Base-by-base conservation (phyloP, 2,797 vertebrate species). In the Gobio occitaniae region DNA sequence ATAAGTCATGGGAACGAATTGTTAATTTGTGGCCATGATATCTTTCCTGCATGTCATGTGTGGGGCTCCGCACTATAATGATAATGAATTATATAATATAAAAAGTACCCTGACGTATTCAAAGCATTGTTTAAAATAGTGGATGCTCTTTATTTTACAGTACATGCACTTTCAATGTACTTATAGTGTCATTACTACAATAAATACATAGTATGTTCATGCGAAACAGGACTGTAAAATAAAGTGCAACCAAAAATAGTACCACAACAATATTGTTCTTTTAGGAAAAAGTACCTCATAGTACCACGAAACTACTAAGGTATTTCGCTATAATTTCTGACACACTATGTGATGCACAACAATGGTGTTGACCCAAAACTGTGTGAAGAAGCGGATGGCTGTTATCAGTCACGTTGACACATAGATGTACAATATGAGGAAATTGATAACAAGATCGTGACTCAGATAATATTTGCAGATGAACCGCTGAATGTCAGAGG, bases 401-500 rank as follows among this genome's bases (percentile, higher is more conserved):
- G 29, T 56, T 7, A 81, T 81, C 32, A 11, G 2, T 44, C 36
- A 81, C 2, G 10, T 2, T 32, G 6, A 61, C 25, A 72, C 25
- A 63, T 0, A n/a, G 56, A 50, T 32, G 38, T 71, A 8, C 48
- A 72, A 50, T 25, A 74, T 74, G 29, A 63, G 70, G 80, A 81
- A 81, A 81, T 2, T 74, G 56, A 82, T 70, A 74, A 21, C 10
- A 61, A 63, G 56, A 82, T 74, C 1, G 1, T 17, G 41, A 50
- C 44, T 65, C 44, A 36, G 25, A 81, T 82, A 63, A 63, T 32
- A 50, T n/a, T 32, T 72, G 52, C 11, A 15, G n/a, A 10, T 41
- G 2, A 81, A 56, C 11, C 9, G 4, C 56, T 61, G 41, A 72
- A n/a, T 82, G 17, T 50, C 54, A 74, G 25, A 63, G 44, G 71